Evolutionary conservation across 92 coral and sea anemone species (phyloP), one percentile per base, ranked within the genome.

Genomic region (Ricordea florida): DNA sequence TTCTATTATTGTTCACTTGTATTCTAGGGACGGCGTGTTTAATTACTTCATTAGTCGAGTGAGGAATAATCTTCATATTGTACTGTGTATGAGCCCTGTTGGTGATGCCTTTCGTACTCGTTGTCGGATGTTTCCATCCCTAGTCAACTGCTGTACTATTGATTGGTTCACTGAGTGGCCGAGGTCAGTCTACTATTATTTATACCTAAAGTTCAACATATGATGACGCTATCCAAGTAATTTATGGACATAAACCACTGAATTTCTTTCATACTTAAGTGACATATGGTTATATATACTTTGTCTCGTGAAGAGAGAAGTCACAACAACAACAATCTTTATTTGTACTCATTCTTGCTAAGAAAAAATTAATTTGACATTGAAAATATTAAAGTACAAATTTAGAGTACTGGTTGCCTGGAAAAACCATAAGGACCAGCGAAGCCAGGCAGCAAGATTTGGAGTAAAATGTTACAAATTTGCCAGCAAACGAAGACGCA

Each of bases 151-250:
- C 51, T 94, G 98, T 67, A 94, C 98, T 3, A 94, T 94, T 35
- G 98, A 94, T 78, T 94, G 98, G 98, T 94, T 94, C 63, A 94
- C 87, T 3, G 98, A 94, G 51, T 94, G 98, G 98, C 98, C 98
- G 31, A 91, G 97, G 98, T 94, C 36, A 50, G 75, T 68, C 7
- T 0, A 3, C 2, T 50, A 17, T 10, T 5, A 2, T 49, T 33
- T 6, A 65, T 0, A 5, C n/a, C n/a, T n/a, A n/a, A n/a, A n/a
- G n/a, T n/a, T n/a, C n/a, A n/a, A n/a, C n/a, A n/a, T n/a, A n/a
- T n/a, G n/a, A n/a, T n/a, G n/a, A n/a, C n/a, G n/a, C n/a, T n/a
- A n/a, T n/a, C n/a, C n/a, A n/a, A n/a, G n/a, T n/a, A n/a, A n/a
- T n/a, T n/a, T n/a, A n/a, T n/a, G n/a, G n/a, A n/a, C n/a, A n/a